These are phyloP conservation scores for Brachirus orientalis DNA, from an alignment of 2,113 vertebrate genomes.

Conservation along the genomic window DNA sequence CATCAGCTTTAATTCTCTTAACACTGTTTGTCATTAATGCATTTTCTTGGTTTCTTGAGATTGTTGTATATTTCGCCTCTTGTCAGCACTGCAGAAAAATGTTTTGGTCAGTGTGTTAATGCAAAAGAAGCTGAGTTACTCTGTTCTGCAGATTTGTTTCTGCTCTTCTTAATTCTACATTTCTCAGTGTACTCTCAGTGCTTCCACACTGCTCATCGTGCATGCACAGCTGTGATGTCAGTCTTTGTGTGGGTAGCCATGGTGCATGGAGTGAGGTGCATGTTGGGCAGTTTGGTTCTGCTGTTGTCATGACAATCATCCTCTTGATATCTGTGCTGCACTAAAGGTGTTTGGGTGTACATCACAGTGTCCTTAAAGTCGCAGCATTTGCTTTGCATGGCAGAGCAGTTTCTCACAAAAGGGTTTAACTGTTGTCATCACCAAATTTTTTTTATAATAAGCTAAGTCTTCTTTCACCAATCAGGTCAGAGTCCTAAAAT, in stretches of 20 bases:
- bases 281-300: conserved; percentile 62
- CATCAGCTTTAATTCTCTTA: conserved; percentile 1
- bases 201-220: conserved; percentile 59
- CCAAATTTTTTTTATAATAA: conserved; percentile 83
- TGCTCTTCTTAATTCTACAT: conserved; percentile 34
- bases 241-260: conserved; percentile 73
- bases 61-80: background rate
- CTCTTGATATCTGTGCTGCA: conserved; percentile 51
- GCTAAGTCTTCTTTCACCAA: conserved; percentile 96
- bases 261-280: conserved; percentile 79
- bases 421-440: conserved; percentile 63
- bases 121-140: conserved; percentile 3
- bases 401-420: conserved; percentile 37
- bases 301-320: conserved; percentile 77
- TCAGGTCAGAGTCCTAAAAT: conserved; percentile 99
- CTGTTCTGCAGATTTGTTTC: conserved; percentile 9
- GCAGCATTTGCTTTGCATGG: conserved; percentile 77
- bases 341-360: conserved; percentile 29
- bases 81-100: conserved; percentile 10
- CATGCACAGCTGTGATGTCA: conserved; percentile 76
- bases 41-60: conserved; percentile 1
- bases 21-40: background rate
- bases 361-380: conserved; percentile 34
- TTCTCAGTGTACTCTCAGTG: conserved; percentile 49
- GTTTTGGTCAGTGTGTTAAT: conserved; percentile 24